Conservation (phyloP, 1,140 invertebrate species). For the Dendroctonus ponderosae region DNA sequence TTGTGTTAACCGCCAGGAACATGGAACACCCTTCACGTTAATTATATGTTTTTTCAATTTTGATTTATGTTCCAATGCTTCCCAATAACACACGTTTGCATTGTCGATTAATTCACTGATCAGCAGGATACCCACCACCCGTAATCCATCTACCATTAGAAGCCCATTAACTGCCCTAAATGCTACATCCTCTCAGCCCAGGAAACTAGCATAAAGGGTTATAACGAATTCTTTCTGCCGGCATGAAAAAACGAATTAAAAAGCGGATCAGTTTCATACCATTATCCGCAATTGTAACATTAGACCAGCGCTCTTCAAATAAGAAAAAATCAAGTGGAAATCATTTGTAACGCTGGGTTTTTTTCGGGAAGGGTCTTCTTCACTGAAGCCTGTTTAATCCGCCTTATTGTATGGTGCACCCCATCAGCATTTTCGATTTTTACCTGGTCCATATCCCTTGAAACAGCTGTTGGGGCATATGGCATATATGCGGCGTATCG, state of each 20-base stretch:
- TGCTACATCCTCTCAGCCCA: slow-evolving; percentile 14
- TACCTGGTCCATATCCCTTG: slow-evolving; percentile 17
- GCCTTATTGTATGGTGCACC: slow-evolving; percentile 8
- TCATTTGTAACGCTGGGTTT: slow-evolving; percentile 25
- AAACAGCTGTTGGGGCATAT: slow-evolving; percentile 26
- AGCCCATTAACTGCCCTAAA: slow-evolving; percentile 17
- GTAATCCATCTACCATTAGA: neutral
- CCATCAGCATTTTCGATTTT: slow-evolving; percentile 4
- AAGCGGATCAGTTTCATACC: slow-evolving; percentile 14
- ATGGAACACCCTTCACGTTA: no score
- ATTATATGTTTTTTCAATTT: no score
- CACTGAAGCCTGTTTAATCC: slow-evolving; percentile 17
- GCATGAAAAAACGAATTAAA: slow-evolving; percentile 18
- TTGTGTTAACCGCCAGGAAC: no score
- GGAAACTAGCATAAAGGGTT: slow-evolving; percentile 15
- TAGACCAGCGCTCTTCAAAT: slow-evolving; percentile 1
- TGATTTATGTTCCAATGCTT: no score
- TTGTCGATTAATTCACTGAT: slow-evolving; percentile 7
- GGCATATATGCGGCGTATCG: slow-evolving; percentile 19
- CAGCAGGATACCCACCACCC: slow-evolving; percentile 5
- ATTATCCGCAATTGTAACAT: slow-evolving; percentile 12
- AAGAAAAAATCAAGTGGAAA: slow-evolving; percentile 32
- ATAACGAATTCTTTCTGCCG: slow-evolving; percentile 13
- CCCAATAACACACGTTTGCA: neutral
- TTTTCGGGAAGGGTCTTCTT: slow-evolving; percentile 24